Evolutionary conservation across 1,140 invertebrate species (phyloP).

Genomic region (Cylas formicarius): DNA sequence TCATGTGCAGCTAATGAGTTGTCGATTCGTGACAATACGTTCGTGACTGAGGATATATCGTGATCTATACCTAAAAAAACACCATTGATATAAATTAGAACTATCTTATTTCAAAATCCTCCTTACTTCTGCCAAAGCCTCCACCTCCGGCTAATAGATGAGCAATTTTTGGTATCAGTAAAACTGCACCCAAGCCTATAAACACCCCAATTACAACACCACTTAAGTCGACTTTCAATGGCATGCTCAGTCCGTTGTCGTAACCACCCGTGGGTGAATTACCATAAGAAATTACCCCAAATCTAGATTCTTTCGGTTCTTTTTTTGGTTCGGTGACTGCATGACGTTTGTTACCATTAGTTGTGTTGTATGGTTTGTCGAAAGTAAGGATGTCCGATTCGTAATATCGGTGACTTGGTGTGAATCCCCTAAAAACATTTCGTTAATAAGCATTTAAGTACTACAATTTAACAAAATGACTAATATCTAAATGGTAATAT

Average conservation of each 20-base stretch:
- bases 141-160: slow-evolving; percentile 57
- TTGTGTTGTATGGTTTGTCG: slow-evolving; percentile 18
- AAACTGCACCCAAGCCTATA: slow-evolving; percentile 67
- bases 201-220: slow-evolving; percentile 71
- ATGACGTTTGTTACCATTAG: too few species aligned
- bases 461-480: too few species aligned
- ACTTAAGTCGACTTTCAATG: slow-evolving; percentile 68
- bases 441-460: too few species aligned
- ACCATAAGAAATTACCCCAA: slow-evolving; percentile 24
- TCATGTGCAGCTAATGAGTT: slow-evolving; percentile 62
- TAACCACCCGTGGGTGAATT: slow-evolving; percentile 14
- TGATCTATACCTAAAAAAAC: slow-evolving; percentile 52
- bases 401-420: slow-evolving; percentile 35
- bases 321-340: slow-evolving; percentile 18
- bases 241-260: background rate
- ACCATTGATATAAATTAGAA: slow-evolving; percentile 5
- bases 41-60: slow-evolving; percentile 52
- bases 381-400: slow-evolving; percentile 27
- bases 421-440: slow-evolving; percentile 34
- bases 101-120: background rate
- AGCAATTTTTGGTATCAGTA: slow-evolving; percentile 70
- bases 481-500: too few species aligned
- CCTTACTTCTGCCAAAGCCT: slow-evolving; percentile 52
- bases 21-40: slow-evolving; percentile 63
- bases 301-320: slow-evolving; percentile 22